Evolutionary conservation across 1,140 invertebrate genomes (phyloP), one percentile per base, ranked within the genome.

Genomic region (Phocides pigmalion): DNA sequence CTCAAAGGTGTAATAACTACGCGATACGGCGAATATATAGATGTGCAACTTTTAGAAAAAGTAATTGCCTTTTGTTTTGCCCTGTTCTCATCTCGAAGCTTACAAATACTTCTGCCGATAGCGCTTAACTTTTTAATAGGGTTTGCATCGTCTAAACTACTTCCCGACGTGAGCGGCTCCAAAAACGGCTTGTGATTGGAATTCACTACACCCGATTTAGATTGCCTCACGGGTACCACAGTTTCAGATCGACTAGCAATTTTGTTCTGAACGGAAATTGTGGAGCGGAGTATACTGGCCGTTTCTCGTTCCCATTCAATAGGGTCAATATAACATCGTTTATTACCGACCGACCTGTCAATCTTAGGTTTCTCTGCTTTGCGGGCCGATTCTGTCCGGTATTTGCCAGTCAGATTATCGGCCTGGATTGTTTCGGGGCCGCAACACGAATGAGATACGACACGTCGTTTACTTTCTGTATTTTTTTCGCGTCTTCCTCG

Each of bases 301-400:
- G 89, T 90, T 75, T 91, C 87, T 20, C 85, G 78, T 76, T 92
- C 91, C 90, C 90, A 92, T 41, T 89, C 81, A 11, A 73, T 62
- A 5, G 91, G 91, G 68, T 92, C 91, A 63, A 92, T 92, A 59
- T 92, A 92, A 75, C 91, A 92, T 41, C 91, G 79, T 72, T 92
- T 92, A 70, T 92, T 92, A 66, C 91, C 91, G 51, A 92, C 91
- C 41, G 91, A 92, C 70, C 81, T 89, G 44, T 90, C 82, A 20
- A 84, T 68, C 50, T 85, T 87, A 0, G 76, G 75, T 65, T 81
- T 89, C 12, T 80, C 79, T 2, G 66, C 39, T 76, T 82, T 89
- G 37, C 72, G 82, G 19, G 87, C 85, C n/a, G 87, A 88, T 44
- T 89, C 89, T n/a, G 86, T 90, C 49, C 87, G 72, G 56, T 84